Evolutionary conservation across 2,888 invertebrate genomes (phyloP).

Genomic region (Eupithecia pulchellata): DNA sequence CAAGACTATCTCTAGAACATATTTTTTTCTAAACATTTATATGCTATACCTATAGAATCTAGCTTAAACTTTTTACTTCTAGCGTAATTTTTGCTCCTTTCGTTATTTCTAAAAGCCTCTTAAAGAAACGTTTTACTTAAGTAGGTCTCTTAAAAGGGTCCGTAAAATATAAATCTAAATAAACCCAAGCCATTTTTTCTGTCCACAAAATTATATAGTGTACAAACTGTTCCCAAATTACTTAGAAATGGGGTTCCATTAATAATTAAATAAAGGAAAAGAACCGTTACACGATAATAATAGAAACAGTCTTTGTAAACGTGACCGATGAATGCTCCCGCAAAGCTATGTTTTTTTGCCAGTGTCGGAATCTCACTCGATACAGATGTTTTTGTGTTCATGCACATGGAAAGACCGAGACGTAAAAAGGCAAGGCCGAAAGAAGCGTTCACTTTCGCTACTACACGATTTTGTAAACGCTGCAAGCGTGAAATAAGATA

Average conservation of each 20-base stretch:
- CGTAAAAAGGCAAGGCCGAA: slow-evolving; percentile 67
- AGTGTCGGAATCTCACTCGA: slow-evolving; percentile 24
- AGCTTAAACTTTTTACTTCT: not conserved
- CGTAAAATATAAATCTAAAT: slow-evolving; percentile 1
- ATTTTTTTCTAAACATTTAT: too few relatives aligned
- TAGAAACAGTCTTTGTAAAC: slow-evolving; percentile 33
- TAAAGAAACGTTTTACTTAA: slow-evolving; percentile 23
- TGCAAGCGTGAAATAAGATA: slow-evolving; percentile 53
- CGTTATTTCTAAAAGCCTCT: not conserved
- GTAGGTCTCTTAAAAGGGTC: not conserved
- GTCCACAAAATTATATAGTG: slow-evolving; percentile 19
- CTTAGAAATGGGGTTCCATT: slow-evolving; percentile 28
- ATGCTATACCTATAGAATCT: too few relatives aligned
- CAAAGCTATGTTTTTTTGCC: slow-evolving; percentile 36
- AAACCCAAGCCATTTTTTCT: slow-evolving; percentile 1
- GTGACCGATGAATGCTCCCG: slow-evolving; percentile 34
- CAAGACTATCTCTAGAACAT: too few relatives aligned
- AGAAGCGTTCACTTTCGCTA: slow-evolving; percentile 73
- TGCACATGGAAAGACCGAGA: slow-evolving; percentile 39
- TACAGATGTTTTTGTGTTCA: slow-evolving; percentile 39
- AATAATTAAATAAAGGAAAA: slow-evolving; percentile 22
- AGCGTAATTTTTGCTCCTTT: slow-evolving; percentile 2
- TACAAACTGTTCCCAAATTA: slow-evolving; percentile 30
- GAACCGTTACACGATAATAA: slow-evolving; percentile 40
- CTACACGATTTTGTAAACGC: slow-evolving; percentile 59